Evolutionary conservation across 2,113 vertebrate species (phyloP), one percentile per base, ranked within the genome.

Genomic region (Rhinoderma darwinii): DNA sequence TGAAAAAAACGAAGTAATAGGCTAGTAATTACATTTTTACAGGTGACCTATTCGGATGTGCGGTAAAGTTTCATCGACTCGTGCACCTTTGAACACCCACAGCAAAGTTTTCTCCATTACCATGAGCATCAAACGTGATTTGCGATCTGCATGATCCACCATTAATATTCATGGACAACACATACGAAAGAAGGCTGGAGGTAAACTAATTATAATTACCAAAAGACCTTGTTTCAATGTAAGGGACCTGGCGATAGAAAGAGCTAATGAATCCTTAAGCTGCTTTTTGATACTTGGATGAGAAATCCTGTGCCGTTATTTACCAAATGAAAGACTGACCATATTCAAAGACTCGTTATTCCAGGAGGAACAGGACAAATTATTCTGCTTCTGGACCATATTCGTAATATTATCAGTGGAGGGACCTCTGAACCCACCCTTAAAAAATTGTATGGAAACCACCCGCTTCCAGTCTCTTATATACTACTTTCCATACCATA

Each of bases 171-270:
- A 72, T 77, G 39, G 44, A 80, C 76, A 72, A 35, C 44, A 73
- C 61, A 47, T 6, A 41, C 63, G 43, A 43, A 56, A 41, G 84
- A 37, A 70, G 32, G 47, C 76, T 86, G 84, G 63, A 72, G 76
- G 76, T 86, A 86, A 86, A 86, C 76, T 86, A 80, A 86, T 86
- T 86, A 86, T 63, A 80, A 80, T 86, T 63, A 73, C 72, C 84
- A 86, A 73, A 86, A 86, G 84, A 86, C 63, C 76, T 86, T 81
- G 76, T 81, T 86, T 86, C 63, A 80, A 43, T 86, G 56, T 86
- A 73, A 72, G 75, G 61, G 59, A 68, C 84, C 84, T 35, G 68
- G 61, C 56, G 84, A 86, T 72, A 72, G 41, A 27, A 25, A 72
- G 47, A 51, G 35, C 84, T 86, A 86, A 86, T 86, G 76, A 86